Evolutionary conservation across 2,113 vertebrate species (phyloP), one percentile per base, ranked within the genome.

Genomic region (Heliornis fulica): DNA sequence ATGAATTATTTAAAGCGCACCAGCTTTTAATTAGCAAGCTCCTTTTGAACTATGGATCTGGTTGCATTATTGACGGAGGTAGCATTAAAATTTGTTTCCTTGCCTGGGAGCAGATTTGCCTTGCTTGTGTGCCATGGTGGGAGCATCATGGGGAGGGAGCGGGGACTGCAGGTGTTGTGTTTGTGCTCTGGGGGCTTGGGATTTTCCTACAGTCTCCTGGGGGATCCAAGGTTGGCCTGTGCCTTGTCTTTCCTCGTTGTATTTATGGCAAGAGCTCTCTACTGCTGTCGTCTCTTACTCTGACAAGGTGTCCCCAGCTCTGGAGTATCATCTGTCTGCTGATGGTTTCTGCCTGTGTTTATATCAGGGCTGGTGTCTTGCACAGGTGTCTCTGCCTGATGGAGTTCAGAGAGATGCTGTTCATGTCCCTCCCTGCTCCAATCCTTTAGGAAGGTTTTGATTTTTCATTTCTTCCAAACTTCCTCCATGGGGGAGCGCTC

Each of bases 1-100:
- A 99, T 99, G 99, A 99, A 99, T 99, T 99, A 99, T 99, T 99
- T 99, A 99, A 99, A 98, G 98, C 98, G 98, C 97, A 98, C 98
- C 97, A 98, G 97, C 98, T 99, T 98, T 99, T 99, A 99, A 99
- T 99, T 99, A 99, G 99, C 99, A 98, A 97, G 98, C 98, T 99
- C 98, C 98, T 99, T 99, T 98, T 98, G 98, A 99, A 98, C 98
- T 99, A 99, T 99, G 98, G 98, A 99, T 99, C 98, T 98, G 96
- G 98, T 98, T 98, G 98, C 97, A 99, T 99, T 99, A 99, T 99
- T 99, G 99, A 99, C 98, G 84, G 97, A 98, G 97, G 96, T 97
- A 98, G 96, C 96, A 97, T 95, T 97, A 96, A 97, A 96, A 98
- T 97, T 94, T 98, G 93, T 92, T 95, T 97, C 82, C 83, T 81